Evolutionary conservation across 2,797 vertebrate genomes (phyloP), one percentile per base, ranked within the genome.

Genomic region (Pangasius djambal): DNA sequence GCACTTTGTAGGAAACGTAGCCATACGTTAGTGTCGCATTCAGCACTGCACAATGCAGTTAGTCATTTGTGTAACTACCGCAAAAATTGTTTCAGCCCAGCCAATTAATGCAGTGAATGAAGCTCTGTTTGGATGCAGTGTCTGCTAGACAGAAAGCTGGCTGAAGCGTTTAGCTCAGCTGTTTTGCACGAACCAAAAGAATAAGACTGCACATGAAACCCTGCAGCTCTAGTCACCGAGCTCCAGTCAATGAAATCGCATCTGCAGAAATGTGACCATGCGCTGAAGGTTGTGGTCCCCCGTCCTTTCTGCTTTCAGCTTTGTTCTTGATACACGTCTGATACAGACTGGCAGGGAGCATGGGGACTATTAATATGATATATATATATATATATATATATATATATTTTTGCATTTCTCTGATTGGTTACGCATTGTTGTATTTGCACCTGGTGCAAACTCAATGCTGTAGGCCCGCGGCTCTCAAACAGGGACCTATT

Each of bases 31-130:
- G 63, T 77, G 85, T 37, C 28, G n/a, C 65, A 20, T 63, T 88
- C 85, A 16, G 81, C 18, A 22, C 34, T 44, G 37, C 84, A 89
- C 44, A 87, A 74, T 82, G 65, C 65, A 34, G 65, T 28, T 20
- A 34, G 87, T 87, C 74, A 83, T 69, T 77, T 67, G 70, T 52
- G 18, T 69, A 57, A 90, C 87, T 74, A 55, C 87, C 52, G 69
- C 74, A 87, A 91, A 87, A 91, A 89, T 86, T 87, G 87, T 79
- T 69, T 81, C 48, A 87, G 22, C 18, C 25, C 82, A 87, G 74
- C 75, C 59, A 63, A 65, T 72, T 22, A 74, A 6, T 63, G 48
- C 67, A 50, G n/a, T 87, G 87, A 91, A 90, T 67, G 72, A 85
- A 74, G 72, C 72, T 88, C 69, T 74, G 82, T 89, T 86, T 81